Percentiles rank a stretch among this genome's conserved stretches.
phyloP scores from a whole-genome alignment of 2,888 invertebrate species.

The Nemoura dubitans region DNA sequence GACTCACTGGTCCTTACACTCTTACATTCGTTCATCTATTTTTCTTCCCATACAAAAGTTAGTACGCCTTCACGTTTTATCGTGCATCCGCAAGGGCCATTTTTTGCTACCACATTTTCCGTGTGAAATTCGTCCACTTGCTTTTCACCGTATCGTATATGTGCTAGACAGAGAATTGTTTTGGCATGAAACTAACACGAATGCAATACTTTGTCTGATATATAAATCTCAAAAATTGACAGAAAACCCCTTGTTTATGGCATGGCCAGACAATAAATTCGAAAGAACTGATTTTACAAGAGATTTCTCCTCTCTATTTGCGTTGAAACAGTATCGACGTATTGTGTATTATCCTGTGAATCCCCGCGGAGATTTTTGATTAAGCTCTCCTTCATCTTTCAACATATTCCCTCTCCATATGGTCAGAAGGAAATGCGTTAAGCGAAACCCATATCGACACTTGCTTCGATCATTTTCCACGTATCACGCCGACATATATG shows the following conservation, averaged over 20 bases:
- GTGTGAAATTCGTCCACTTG: not conserved
- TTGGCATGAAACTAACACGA: not conserved
- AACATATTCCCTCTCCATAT: not conserved
- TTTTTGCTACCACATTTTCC: not conserved
- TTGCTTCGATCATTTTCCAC: no score
- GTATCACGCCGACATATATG: no score
- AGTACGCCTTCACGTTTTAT: no score
- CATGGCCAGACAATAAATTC: not conserved
- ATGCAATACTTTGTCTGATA: not conserved
- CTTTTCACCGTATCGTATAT: no score
- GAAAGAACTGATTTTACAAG: not conserved
- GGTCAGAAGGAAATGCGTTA: no score
- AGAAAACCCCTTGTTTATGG: not conserved
- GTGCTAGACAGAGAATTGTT: no score
- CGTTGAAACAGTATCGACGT: not conserved
- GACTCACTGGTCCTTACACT: no score
- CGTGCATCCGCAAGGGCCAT: no score
- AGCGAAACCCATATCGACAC: no score
- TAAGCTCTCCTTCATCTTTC: not conserved
- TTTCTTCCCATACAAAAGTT: no score
- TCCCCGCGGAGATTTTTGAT: not conserved
- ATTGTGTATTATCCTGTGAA: not conserved
- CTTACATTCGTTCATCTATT: no score
- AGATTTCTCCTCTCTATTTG: not conserved
- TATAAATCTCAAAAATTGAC: not conserved